phyloP scores from a whole-genome alignment of 2,797 vertebrate genomes.

The Cottoperca gobio region DNA sequence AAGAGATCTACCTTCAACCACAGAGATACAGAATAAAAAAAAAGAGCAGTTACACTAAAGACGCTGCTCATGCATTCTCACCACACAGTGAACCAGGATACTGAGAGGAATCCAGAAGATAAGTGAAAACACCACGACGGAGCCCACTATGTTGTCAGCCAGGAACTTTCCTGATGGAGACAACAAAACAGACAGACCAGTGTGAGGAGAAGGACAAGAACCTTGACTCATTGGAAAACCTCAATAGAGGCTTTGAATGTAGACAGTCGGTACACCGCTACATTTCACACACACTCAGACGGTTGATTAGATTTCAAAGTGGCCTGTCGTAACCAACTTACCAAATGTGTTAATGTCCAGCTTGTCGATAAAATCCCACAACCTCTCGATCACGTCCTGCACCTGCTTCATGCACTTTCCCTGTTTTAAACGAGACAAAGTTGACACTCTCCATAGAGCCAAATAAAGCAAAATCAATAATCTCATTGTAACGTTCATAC shows the following conservation, averaged over 20 bases:
- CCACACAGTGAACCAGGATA: conserved; percentile 98
- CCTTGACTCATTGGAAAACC: not conserved
- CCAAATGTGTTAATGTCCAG: conserved; percentile 98
- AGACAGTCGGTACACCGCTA: too few relatives aligned
- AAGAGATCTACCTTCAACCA: not conserved
- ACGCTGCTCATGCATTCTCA: conserved; percentile 79
- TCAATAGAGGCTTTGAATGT: too few relatives aligned
- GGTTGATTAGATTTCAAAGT: not conserved
- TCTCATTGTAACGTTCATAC: not conserved
- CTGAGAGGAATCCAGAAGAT: conserved; percentile 98
- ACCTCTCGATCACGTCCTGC: conserved; percentile 96
- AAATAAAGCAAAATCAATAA: not conserved
- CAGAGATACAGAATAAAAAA: not conserved
- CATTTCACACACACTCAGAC: not conserved
- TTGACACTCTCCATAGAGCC: not conserved
- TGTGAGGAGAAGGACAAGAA: not conserved
- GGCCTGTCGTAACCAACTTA: conserved; percentile 62
- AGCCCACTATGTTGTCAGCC: conserved; percentile 99
- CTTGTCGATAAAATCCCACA: conserved; percentile 99
- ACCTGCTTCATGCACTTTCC: conserved; percentile 99
- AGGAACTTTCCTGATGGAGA: conserved; percentile 92
- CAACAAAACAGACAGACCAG: not conserved
- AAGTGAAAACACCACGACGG: conserved; percentile 97
- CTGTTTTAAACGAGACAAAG: conserved; percentile 71
- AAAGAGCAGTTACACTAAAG: not conserved